Conservation (phyloP, 2,113 vertebrate species). For the Rhombomys opimus region DNA sequence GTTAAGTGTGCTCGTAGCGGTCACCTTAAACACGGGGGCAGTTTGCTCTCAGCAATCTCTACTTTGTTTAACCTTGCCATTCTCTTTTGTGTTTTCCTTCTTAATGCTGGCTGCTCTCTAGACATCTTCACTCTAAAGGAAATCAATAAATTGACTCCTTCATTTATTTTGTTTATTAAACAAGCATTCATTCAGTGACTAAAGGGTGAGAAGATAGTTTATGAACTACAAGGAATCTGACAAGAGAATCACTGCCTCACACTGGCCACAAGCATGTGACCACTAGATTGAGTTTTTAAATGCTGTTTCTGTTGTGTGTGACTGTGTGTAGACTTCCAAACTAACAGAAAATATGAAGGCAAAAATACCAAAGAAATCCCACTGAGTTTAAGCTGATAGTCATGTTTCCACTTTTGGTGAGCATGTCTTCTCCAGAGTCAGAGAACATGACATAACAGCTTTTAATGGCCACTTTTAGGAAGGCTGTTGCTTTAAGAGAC, state of each 20-base stretch:
- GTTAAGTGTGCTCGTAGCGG: background rate
- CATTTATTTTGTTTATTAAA: conserved; percentile 42
- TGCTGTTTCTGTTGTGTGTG: background rate
- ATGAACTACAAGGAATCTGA: background rate
- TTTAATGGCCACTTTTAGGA: background rate
- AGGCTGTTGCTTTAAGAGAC: background rate
- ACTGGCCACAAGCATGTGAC: background rate
- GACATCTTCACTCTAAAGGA: background rate
- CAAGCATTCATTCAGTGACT: conserved; percentile 28
- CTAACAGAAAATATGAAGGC: background rate
- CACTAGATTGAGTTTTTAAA: background rate
- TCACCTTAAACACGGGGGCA: background rate
- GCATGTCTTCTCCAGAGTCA: background rate
- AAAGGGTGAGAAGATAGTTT: background rate
- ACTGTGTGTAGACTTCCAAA: background rate
- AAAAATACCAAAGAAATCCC: background rate
- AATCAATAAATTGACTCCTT: background rate
- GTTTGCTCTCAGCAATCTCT: background rate
- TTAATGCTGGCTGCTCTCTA: background rate
- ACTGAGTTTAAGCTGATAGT: background rate
- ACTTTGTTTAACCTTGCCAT: background rate
- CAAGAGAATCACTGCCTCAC: background rate
- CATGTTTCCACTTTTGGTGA: background rate
- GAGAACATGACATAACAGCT: background rate
- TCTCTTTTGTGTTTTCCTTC: background rate